Evolutionary conservation across 2,113 vertebrate species (phyloP).

Genomic region (Sturnira hondurensis): DNA sequence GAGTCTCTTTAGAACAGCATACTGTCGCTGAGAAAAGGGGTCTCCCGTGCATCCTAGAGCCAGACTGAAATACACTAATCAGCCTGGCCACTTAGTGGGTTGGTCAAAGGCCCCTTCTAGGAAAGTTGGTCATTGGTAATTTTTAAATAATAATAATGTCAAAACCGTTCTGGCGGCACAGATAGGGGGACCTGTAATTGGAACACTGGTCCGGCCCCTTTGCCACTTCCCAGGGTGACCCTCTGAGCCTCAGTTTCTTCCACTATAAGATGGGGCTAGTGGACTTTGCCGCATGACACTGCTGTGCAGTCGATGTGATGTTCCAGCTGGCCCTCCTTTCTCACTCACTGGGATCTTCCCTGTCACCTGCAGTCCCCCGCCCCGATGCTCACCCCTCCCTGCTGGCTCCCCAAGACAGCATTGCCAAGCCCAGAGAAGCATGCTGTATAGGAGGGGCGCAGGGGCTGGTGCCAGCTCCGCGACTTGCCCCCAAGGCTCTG

Average conservation of each 20-base stretch:
- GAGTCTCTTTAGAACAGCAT: not conserved
- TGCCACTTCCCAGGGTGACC: not conserved
- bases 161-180: not conserved
- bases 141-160: not conserved
- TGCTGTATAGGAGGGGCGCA: not conserved
- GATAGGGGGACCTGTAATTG: not conserved
- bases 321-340: not conserved
- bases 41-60: not conserved
- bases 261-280: not conserved
- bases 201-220: not conserved
- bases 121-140: not conserved
- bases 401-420: not conserved
- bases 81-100: not conserved
- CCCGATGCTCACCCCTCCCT: not conserved
- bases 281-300: not conserved
- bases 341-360: not conserved
- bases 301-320: rapidly evolving
- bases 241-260: not conserved
- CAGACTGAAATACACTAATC: not conserved
- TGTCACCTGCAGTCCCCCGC: not conserved
- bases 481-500: not conserved
- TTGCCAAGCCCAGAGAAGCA: not conserved
- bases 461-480: not conserved
- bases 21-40: not conserved
- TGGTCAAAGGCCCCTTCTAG: not conserved